A percentile compares a stretch with the other conserved stretches of the same genome.
These are phyloP conservation scores for Eristalis arbustorum DNA, from an alignment of 2,888 invertebrate species.

Conservation along the genomic window DNA sequence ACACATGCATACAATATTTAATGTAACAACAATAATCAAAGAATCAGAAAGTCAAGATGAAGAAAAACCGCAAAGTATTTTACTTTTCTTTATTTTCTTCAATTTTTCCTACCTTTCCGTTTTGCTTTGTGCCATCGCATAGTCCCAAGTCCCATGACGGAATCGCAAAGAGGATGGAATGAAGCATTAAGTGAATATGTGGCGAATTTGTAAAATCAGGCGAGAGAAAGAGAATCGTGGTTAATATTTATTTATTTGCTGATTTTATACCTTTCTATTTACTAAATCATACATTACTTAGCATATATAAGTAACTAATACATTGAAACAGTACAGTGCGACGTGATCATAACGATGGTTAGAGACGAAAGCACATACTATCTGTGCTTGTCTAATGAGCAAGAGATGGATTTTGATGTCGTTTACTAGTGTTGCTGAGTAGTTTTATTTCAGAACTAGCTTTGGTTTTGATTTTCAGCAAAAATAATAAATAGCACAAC, in stretches of 20 bases:
- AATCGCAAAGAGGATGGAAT: constrained; percentile 14
- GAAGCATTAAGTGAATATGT: constrained; percentile 35
- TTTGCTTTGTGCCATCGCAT: constrained; percentile 27
- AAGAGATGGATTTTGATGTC: constrained; percentile 20
- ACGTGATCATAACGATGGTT: constrained; percentile 60
- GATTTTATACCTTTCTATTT: constrained; percentile 26
- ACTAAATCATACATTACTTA: constrained; percentile 18
- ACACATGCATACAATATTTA: constrained; percentile 35
- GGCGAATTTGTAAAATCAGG: constrained; percentile 58
- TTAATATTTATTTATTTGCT: constrained; percentile 58
- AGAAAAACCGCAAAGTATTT: constrained; percentile 53
- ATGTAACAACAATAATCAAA: constrained; percentile 64
- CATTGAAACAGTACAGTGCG: constrained; percentile 1
- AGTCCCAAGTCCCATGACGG: constrained; percentile 33
- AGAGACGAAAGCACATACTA: constrained; percentile 4
- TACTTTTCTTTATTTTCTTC: constrained; percentile 1
- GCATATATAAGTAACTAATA: constrained; percentile 60
- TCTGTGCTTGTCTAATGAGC: constrained; percentile 49
- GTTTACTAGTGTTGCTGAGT: constrained; percentile 45
- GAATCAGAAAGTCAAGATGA: constrained; percentile 62
- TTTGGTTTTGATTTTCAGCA: too few relatives aligned
- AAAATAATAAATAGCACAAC: too few relatives aligned
- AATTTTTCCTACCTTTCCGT: not conserved
- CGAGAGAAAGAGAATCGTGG: constrained; percentile 67
- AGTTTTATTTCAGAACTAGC: not conserved